Percentiles rank a stretch among this genome's conserved stretches.
Conservation (phyloP, 2,113 vertebrate genomes). For the Reinhardtius hippoglossoides region DNA sequence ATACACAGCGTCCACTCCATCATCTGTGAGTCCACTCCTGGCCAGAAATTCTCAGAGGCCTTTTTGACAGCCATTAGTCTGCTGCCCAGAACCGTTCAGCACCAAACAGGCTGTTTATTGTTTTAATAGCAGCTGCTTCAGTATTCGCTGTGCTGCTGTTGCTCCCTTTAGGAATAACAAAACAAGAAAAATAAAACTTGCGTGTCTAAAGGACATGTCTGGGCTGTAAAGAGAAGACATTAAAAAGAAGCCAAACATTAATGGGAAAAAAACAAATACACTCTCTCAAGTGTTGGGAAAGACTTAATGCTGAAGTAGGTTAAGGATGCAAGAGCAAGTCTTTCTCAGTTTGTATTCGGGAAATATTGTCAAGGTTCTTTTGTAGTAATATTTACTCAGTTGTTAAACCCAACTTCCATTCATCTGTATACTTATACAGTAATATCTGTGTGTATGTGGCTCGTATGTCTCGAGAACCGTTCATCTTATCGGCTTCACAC, state of each 20-base stretch:
- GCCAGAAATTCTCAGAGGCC: constrained; percentile 52
- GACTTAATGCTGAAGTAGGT: constrained; percentile 15
- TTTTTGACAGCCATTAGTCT: constrained; percentile 49
- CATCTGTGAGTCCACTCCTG: constrained; percentile 45
- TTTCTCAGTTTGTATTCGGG: constrained; percentile 10
- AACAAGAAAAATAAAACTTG: constrained; percentile 41
- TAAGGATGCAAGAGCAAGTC: not conserved
- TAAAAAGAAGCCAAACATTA: constrained; percentile 16
- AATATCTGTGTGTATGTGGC: too few species aligned
- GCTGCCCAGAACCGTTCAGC: constrained; percentile 11
- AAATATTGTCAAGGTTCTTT: not conserved
- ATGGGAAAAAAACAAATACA: constrained; percentile 37
- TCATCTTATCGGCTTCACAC: too few species aligned
- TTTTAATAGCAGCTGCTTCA: constrained; percentile 57
- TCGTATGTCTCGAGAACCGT: too few species aligned
- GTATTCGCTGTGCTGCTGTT: constrained; percentile 41
- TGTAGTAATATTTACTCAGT: constrained; percentile 10
- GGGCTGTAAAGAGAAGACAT: constrained; percentile 36
- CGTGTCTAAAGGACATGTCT: constrained; percentile 30
- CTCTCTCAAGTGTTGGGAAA: not conserved
- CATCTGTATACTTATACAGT: too few species aligned
- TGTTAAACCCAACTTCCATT: not conserved
- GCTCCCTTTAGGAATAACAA: constrained; percentile 47
- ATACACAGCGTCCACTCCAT: constrained; percentile 29
- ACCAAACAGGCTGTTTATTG: constrained; percentile 55